Base-by-base conservation (phyloP, 1,140 invertebrate species). In the Phenacoccus solenopsis region DNA sequence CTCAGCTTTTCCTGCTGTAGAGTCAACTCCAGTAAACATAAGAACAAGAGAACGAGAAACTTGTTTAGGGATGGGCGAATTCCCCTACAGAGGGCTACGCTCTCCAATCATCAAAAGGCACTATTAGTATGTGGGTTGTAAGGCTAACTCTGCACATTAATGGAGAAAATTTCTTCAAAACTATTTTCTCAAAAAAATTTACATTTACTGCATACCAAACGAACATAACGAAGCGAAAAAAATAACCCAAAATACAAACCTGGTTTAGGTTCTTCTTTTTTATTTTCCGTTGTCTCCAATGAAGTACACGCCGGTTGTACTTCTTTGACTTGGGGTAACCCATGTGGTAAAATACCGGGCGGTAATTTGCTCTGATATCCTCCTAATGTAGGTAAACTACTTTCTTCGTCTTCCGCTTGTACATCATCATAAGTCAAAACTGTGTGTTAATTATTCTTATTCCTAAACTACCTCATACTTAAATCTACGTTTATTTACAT, bases 381-480 rank as follows among this genome's bases (percentile, higher is more conserved):
- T 73, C 84, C 86, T 75, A 88, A 78, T 77, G 88, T 87, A 16
- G 87, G 86, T 77, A 88, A 79, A 72, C 90, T 90, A 76, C 87
- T 90, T 76, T 95, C 93, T 80, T 94, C 93, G 78, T 96, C 93
- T 83, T 96, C 94, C 84, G 91, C 92, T 90, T 92, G 92, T 81
- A 87, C 87, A 85, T 96, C 93, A 86, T 93, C 92, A 92, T 94
- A 98, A 85, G 94, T 96, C 87, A 98, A 91, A 91, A 97, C 94
- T 98, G 87, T 88, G 83, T 83, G 90, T 90, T 90, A 88, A 92
- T 91, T 91, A 91, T 70, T 72, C 59, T 64, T 24, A 64, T 64
- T 64, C 59, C 25, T 9, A 64, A 64, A 5, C 16, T 49, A 49
- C 13, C 16, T 49, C 38, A 25, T 69, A 12, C 38, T 22, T 56